Evolutionary conservation across 2,797 vertebrate genomes (phyloP).

Genomic region (Oophaga sylvatica): DNA sequence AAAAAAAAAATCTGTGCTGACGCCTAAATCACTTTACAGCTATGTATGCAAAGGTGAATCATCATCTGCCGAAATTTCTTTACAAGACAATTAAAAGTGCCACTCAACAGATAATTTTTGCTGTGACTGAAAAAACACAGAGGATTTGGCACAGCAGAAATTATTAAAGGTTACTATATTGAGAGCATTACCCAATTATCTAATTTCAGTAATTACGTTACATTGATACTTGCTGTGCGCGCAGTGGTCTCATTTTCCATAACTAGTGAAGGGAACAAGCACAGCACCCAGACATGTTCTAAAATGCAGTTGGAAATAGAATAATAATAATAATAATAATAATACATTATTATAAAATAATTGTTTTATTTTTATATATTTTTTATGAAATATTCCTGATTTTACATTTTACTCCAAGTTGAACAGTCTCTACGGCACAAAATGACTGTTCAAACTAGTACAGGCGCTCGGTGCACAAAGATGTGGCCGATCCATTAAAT

Average conservation of each 20-base stretch:
- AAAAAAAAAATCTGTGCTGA: background rate
- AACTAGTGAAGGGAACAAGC: background rate
- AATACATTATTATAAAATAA: no score
- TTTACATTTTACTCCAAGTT: no score
- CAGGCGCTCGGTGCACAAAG: no score
- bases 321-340: background rate
- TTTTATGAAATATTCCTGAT: no score
- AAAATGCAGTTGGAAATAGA: background rate
- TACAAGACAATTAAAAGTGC: conserved; percentile 13
- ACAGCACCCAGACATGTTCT: background rate
- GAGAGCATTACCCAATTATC: conserved; percentile 18
- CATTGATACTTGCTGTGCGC: conserved; percentile 30
- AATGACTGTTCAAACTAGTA: no score
- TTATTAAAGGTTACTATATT: conserved; percentile 17
- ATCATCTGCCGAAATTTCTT: conserved; percentile 9
- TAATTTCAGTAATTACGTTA: conserved; percentile 20
- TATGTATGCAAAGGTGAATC: conserved; percentile 5
- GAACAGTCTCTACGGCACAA: no score
- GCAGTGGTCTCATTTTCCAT: background rate
- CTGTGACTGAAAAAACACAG: conserved; percentile 10
- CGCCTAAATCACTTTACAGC: background rate
- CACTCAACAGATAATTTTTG: conserved; percentile 15
- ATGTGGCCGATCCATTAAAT: no score
- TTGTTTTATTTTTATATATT: no score
- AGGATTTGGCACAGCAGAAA: conserved; percentile 8